Evolutionary conservation across 2,888 invertebrate species (phyloP).

Genomic region (Torymus aiolomorphi): DNA sequence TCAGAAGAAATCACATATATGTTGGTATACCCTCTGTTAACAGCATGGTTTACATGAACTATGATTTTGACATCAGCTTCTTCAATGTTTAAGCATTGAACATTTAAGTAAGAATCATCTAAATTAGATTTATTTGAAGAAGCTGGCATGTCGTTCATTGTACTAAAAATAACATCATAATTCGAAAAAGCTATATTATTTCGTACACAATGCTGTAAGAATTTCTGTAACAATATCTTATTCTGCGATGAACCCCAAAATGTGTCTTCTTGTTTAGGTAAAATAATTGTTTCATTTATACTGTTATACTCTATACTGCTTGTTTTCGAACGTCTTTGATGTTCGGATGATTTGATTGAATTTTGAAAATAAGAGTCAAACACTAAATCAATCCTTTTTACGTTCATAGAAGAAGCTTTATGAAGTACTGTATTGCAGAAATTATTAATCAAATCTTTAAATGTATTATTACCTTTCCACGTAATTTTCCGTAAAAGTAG

Average conservation of each 20-base stretch:
- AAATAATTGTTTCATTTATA: not conserved
- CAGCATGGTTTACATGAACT: not conserved
- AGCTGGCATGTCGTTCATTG: not conserved
- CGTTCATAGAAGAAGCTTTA: slow-evolving; percentile 3
- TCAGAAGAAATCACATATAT: slow-evolving; percentile 1
- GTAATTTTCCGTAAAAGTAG: slow-evolving; percentile 26
- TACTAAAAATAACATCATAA: slow-evolving; percentile 3
- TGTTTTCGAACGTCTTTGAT: not conserved
- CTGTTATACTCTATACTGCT: not conserved
- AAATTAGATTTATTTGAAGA: not conserved
- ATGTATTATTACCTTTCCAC: slow-evolving; percentile 35
- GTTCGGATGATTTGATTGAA: slow-evolving; percentile 13
- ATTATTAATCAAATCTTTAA: slow-evolving; percentile 41
- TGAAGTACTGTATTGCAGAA: slow-evolving; percentile 29
- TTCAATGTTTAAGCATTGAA: no score
- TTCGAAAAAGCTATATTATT: not conserved
- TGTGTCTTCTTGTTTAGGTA: slow-evolving; percentile 16
- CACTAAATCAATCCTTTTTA: slow-evolving; percentile 31
- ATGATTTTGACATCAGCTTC: no score
- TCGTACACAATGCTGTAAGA: not conserved
- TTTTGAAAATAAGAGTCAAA: slow-evolving; percentile 42
- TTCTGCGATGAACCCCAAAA: no score
- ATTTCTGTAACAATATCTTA: slow-evolving; percentile 4
- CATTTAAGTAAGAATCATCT: no score
- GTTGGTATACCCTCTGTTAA: not conserved